These are phyloP conservation scores for Globodera ellingtonae DNA, from an alignment of 1,140 invertebrate species.

Conservation along the genomic window DNA sequence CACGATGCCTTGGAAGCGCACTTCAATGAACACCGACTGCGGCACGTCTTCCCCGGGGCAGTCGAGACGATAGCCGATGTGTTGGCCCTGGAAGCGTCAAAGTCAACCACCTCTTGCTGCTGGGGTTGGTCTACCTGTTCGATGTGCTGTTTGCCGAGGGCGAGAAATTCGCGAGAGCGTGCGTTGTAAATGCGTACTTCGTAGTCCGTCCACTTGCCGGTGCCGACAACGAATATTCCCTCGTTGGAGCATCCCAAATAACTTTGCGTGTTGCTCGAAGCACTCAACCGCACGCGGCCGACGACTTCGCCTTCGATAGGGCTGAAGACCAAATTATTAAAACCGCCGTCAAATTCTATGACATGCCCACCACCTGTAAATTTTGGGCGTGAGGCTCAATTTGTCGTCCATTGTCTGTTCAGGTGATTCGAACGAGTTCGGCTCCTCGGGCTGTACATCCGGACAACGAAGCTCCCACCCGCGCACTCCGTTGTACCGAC, in stretches of 20 bases:
- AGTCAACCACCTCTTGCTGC: not conserved
- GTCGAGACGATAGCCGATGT: conserved; percentile 50
- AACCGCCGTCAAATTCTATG: not conserved
- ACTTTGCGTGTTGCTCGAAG: conserved; percentile 32
- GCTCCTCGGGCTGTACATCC: conserved; percentile 46
- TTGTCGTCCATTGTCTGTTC: conserved; percentile 19
- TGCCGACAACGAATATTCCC: conserved; percentile 60
- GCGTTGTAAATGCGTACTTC: conserved; percentile 62
- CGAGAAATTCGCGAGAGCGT: conserved; percentile 55
- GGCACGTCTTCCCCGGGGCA: conserved; percentile 48
- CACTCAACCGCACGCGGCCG: conserved; percentile 54
- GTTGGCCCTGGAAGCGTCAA: conserved; percentile 27
- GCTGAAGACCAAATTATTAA: conserved; percentile 18
- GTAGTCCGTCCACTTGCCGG: conserved; percentile 61
- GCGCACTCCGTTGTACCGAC: conserved; percentile 59
- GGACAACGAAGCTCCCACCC: conserved; percentile 60
- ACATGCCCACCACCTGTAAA: conserved; percentile 43
- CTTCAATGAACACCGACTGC: conserved; percentile 59
- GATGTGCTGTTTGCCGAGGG: conserved; percentile 55
- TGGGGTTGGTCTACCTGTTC: conserved; percentile 44
- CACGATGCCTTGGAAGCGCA: conserved; percentile 59
- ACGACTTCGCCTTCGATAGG: conserved; percentile 56
- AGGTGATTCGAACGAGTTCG: conserved; percentile 35
- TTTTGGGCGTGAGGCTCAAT: conserved; percentile 28
- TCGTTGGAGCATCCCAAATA: conserved; percentile 63